phyloP scores from a whole-genome alignment of 2,888 invertebrate species.

The Archaeoteleia sp. region DNA sequence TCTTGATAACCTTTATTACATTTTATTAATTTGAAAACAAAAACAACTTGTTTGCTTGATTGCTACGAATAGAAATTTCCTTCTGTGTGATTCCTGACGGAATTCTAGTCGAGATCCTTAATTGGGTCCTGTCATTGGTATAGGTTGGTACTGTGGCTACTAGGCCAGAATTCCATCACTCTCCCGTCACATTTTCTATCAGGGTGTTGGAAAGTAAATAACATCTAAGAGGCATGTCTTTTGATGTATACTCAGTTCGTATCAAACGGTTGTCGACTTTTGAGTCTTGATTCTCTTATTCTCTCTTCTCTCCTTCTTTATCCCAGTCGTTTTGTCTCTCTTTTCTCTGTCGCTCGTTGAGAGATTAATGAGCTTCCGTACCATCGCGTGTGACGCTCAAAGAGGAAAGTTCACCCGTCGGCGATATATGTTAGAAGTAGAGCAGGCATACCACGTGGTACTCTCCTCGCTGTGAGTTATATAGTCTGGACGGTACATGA shows the following conservation, averaged over 20 bases:
- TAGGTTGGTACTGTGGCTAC: no score
- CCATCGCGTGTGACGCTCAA: slow-evolving; percentile 47
- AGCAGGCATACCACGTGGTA: slow-evolving; percentile 33
- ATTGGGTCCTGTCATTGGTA: no score
- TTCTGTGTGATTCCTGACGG: no score
- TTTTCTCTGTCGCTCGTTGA: slow-evolving; percentile 37
- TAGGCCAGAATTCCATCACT: no score
- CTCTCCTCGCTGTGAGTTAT: slow-evolving; percentile 8
- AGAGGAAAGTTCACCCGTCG: slow-evolving; percentile 46
- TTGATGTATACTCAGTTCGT: slow-evolving; percentile 30
- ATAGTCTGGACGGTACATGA: slow-evolving; percentile 18
- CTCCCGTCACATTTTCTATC: slow-evolving; percentile 25
- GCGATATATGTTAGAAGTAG: slow-evolving; percentile 36
- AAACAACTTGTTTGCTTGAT: no score
- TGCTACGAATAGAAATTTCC: no score
- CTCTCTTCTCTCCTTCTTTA: slow-evolving; percentile 17
- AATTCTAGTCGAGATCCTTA: no score
- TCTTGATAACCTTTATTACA: no score
- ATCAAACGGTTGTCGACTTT: slow-evolving; percentile 42
- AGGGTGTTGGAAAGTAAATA: slow-evolving; percentile 35
- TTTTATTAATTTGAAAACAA: no score
- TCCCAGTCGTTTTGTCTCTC: slow-evolving; percentile 28
- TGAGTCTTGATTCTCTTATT: slow-evolving; percentile 31
- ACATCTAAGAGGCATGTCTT: slow-evolving; percentile 30
- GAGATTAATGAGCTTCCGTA: slow-evolving; percentile 51